These are phyloP conservation scores for Idaea aversata DNA, from an alignment of 2,888 invertebrate species.

Conservation along the genomic window DNA sequence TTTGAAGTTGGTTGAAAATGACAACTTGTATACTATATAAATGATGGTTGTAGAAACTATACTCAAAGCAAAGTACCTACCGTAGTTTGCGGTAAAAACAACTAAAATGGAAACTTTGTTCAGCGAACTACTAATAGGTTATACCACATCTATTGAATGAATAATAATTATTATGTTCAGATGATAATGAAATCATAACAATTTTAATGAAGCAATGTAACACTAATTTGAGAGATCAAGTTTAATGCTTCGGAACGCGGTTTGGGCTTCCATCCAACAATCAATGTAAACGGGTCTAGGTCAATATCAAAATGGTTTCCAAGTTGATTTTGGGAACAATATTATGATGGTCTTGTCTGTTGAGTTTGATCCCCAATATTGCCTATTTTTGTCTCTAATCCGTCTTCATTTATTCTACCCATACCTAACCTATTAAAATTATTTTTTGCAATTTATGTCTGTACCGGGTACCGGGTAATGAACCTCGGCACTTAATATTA, in stretches of 20 bases:
- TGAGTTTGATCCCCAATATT: background rate
- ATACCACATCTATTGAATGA: too few species aligned
- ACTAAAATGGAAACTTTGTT: too few species aligned
- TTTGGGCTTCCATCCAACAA: constrained; percentile 65
- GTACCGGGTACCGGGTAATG: background rate
- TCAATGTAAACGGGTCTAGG: constrained; percentile 64
- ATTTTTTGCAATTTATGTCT: background rate
- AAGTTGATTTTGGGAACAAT: constrained; percentile 13
- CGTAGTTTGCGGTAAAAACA: too few species aligned
- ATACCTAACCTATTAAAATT: background rate
- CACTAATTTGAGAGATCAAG: constrained; percentile 43
- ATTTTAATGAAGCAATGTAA: constrained; percentile 33
- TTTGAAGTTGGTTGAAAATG: too few species aligned
- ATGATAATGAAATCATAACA: constrained; percentile 2
- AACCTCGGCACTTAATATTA: too few species aligned
- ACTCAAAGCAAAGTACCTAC: too few species aligned
- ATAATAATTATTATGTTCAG: background rate
- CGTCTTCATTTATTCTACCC: background rate
- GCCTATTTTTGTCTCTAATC: background rate
- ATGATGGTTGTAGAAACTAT: too few species aligned
- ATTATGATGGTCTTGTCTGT: background rate
- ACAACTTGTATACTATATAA: too few species aligned
- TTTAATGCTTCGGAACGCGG: constrained; percentile 46
- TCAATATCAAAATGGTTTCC: constrained; percentile 38
- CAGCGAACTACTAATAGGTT: too few species aligned